Evolutionary conservation across 2,113 vertebrate genomes (phyloP).

Genomic region (Gavia stellata): DNA sequence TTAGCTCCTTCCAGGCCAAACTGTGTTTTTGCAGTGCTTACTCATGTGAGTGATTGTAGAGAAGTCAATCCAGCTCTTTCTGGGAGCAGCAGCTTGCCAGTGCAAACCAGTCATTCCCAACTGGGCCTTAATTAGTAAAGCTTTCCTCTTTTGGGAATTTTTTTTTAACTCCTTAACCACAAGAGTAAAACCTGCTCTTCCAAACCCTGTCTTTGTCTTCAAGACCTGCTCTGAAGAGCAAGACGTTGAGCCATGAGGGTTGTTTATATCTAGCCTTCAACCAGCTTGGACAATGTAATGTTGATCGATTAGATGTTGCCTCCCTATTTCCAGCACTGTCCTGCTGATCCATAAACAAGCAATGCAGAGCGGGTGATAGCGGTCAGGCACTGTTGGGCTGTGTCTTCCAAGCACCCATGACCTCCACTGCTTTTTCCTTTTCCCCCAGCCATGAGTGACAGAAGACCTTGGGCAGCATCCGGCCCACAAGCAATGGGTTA

Average conservation of each 20-base stretch:
- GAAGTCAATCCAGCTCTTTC: neutral
- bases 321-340: neutral
- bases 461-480: neutral
- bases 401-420: neutral
- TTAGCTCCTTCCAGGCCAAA: conserved; percentile 4
- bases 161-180: neutral
- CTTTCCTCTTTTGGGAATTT: neutral
- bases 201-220: neutral
- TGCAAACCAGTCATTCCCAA: neutral
- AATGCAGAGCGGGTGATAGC: neutral
- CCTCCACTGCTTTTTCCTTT: neutral
- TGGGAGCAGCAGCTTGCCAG: neutral
- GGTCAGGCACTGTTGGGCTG: neutral
- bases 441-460: neutral
- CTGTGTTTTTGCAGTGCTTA: neutral
- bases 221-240: neutral
- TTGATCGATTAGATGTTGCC: neutral
- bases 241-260: neutral
- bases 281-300: neutral
- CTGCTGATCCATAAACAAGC: neutral
- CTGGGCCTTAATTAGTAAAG: neutral
- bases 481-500: neutral
- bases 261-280: neutral
- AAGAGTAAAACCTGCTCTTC: neutral
- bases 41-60: neutral